Evolutionary conservation across 2,113 vertebrate genomes (phyloP).

Genomic region (Australoheros scitulus): DNA sequence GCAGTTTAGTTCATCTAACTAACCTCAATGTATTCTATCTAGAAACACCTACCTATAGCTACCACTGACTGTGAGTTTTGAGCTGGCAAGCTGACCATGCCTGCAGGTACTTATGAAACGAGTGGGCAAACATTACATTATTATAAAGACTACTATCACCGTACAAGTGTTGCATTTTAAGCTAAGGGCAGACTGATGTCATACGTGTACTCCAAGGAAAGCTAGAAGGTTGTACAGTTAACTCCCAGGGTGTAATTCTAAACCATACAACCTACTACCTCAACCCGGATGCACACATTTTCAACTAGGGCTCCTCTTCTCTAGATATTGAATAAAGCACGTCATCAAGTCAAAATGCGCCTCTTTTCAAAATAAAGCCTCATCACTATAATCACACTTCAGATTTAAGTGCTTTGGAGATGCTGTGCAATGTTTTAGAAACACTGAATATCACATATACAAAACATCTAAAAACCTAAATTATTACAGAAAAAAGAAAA

Average conservation of each 20-base stretch:
- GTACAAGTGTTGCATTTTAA: neutral
- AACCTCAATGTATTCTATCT: conserved; percentile 24
- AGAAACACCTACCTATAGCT: conserved; percentile 27
- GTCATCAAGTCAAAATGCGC: neutral
- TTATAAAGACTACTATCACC: neutral
- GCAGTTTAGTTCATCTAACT: neutral
- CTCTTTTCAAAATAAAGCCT: neutral
- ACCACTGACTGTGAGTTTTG: conserved; percentile 31
- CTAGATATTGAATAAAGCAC: neutral
- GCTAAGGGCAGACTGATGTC: conserved; percentile 81
- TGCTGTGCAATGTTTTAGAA: neutral
- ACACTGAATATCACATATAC: neutral
- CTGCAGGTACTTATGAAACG: conserved; percentile 48
- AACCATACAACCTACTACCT: conserved; percentile 99
- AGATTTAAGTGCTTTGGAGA: neutral
- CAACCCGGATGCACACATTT: conserved; percentile 99
- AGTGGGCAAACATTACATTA: conserved; percentile 8
- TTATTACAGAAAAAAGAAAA: neutral
- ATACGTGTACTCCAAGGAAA: conserved; percentile 99
- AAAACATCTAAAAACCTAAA: neutral
- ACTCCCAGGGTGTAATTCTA: conserved; percentile 99
- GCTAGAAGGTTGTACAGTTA: conserved; percentile 99
- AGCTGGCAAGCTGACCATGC: neutral
- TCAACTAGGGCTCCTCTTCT: conserved; percentile 61
- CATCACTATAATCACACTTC: neutral